phyloP scores from a whole-genome alignment of 2,113 vertebrate genomes.

The Trachemys scripta region DNA sequence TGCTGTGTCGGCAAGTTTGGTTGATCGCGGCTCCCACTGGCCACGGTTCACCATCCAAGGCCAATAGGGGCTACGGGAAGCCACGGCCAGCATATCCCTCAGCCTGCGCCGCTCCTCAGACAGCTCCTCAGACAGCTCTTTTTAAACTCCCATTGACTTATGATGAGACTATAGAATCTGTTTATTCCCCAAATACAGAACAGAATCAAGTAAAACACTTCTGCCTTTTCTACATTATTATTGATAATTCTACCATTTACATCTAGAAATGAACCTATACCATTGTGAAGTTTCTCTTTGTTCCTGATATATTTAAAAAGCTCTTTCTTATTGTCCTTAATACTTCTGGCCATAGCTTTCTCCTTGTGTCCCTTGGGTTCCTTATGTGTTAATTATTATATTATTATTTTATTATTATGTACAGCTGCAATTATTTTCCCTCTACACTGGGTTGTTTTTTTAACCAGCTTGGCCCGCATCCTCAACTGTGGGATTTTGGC shows the following conservation, averaged over 20 bases:
- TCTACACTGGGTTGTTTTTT: background rate
- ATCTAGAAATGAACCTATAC: background rate
- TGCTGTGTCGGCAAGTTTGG: too few species aligned
- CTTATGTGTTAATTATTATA: background rate
- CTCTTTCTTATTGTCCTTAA: background rate
- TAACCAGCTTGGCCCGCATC: background rate
- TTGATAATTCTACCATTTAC: background rate
- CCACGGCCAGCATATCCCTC: too few species aligned
- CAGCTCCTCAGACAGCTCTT: too few species aligned
- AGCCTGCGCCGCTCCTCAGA: too few species aligned
- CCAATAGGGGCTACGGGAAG: too few species aligned
- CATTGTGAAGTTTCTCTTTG: background rate
- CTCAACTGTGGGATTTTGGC: background rate
- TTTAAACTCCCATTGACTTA: background rate
- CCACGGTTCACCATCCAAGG: too few species aligned
- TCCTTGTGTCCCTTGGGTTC: background rate
- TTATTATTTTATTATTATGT: background rate
- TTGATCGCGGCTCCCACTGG: too few species aligned
- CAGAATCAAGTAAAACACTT: background rate
- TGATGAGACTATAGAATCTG: background rate
- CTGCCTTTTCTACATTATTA: background rate
- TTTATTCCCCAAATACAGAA: background rate
- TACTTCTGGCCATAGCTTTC: background rate
- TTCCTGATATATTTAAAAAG: background rate
- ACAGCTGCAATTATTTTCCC: background rate